Conservation (phyloP, 2,797 vertebrate genomes). For the Poecile montanus region DNA sequence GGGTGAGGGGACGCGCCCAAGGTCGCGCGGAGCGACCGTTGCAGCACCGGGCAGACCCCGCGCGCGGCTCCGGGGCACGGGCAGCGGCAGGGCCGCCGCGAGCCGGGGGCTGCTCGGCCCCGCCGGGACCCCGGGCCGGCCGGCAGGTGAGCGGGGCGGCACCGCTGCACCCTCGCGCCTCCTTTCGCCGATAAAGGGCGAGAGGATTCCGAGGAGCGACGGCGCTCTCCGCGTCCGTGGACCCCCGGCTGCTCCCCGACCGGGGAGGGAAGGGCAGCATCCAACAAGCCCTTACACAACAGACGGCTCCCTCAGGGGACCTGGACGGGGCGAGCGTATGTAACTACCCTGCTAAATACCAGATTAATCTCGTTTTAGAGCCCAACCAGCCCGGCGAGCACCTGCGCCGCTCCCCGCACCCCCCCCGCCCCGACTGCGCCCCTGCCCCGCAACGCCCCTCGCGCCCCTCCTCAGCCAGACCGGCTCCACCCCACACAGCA, state of each 20-base stretch:
- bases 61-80: background rate
- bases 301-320: background rate
- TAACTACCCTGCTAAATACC: constrained; percentile 52
- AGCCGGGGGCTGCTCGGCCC: background rate
- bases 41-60: background rate
- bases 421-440: background rate
- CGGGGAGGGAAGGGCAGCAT: background rate
- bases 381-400: background rate
- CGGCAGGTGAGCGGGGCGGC: background rate
- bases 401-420: background rate
- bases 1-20: background rate
- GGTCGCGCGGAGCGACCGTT: background rate
- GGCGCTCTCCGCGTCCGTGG: background rate
- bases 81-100: background rate
- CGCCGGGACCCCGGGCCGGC: background rate
- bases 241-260: background rate
- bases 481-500: background rate
- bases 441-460: background rate
- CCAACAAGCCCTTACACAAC: background rate
- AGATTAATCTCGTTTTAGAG: constrained; percentile 5
- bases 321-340: background rate
- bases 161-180: background rate
- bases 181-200: background rate
- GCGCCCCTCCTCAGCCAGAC: background rate
- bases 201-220: background rate